phyloP scores from a whole-genome alignment of 2,113 vertebrate genomes.

The Myiopsitta monachus region DNA sequence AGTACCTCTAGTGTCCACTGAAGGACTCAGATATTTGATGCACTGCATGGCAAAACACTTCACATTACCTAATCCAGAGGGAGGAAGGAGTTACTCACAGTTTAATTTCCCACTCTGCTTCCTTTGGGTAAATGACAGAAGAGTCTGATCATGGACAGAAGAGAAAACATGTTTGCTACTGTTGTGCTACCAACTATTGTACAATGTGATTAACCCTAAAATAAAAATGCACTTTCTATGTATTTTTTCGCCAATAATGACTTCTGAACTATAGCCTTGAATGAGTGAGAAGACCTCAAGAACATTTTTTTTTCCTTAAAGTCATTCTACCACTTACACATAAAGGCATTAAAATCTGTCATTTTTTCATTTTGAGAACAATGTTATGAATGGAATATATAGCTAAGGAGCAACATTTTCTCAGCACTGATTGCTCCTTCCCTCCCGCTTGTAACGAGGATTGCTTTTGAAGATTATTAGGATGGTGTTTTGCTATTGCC shows the following conservation, averaged over 20 bases:
- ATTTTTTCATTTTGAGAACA: background rate
- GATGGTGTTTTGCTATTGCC: background rate
- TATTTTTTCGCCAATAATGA: background rate
- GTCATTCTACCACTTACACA: background rate
- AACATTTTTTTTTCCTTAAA: background rate
- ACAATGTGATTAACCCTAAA: background rate
- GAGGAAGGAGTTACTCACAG: background rate
- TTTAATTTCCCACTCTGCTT: background rate
- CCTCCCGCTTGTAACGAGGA: background rate
- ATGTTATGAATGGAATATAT: background rate
- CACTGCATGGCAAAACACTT: background rate
- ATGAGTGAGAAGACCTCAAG: background rate
- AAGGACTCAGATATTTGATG: background rate
- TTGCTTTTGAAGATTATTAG: constrained; percentile 9
- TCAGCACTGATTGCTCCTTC: background rate
- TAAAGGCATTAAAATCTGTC: background rate
- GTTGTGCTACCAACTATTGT: background rate
- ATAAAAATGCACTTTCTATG: background rate
- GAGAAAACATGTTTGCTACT: background rate
- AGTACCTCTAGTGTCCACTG: background rate
- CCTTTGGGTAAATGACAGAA: background rate
- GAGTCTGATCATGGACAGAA: background rate
- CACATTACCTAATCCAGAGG: background rate
- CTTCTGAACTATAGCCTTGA: background rate
- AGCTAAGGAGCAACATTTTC: background rate